Percentiles rank a stretch among this genome's conserved stretches.
Evolutionary conservation across 2,113 vertebrate species (phyloP).

Genomic region (Hemiprocne comata): DNA sequence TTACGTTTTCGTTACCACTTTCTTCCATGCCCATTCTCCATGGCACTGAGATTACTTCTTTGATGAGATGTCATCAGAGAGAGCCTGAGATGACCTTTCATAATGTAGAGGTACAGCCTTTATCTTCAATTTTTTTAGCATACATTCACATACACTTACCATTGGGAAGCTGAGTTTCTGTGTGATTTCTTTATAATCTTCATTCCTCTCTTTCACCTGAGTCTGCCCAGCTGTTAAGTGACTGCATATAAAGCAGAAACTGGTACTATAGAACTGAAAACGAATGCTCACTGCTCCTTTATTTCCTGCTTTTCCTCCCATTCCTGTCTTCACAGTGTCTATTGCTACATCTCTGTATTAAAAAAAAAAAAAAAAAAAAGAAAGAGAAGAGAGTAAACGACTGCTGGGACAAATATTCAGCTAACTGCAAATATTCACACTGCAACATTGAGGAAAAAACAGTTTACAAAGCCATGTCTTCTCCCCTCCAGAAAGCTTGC

Average conservation of each 20-base stretch:
- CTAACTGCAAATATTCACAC: neutral
- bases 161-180: conserved; percentile 82
- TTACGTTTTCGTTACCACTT: neutral
- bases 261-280: conserved; percentile 81
- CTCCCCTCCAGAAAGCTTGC: neutral
- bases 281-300: conserved; percentile 84
- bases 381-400: neutral
- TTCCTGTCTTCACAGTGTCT: conserved; percentile 83
- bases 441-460: neutral
- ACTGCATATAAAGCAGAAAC: conserved; percentile 83
- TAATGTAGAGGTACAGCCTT: neutral
- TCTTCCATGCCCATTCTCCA: neutral
- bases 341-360: conserved; percentile 79
- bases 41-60: neutral
- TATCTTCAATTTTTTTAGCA: neutral
- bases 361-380: neutral
- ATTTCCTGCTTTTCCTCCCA: conserved; percentile 84
- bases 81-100: neutral
- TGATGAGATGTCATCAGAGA: neutral
- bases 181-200: conserved; percentile 84
- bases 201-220: conserved; percentile 83
- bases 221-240: conserved; percentile 84
- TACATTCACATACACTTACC: conserved; percentile 59
- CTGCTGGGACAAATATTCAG: neutral
- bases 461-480: neutral